Evolutionary conservation across 2,113 vertebrate genomes (phyloP), one percentile per base, ranked within the genome.

Genomic region (Seriola rivoliana): DNA sequence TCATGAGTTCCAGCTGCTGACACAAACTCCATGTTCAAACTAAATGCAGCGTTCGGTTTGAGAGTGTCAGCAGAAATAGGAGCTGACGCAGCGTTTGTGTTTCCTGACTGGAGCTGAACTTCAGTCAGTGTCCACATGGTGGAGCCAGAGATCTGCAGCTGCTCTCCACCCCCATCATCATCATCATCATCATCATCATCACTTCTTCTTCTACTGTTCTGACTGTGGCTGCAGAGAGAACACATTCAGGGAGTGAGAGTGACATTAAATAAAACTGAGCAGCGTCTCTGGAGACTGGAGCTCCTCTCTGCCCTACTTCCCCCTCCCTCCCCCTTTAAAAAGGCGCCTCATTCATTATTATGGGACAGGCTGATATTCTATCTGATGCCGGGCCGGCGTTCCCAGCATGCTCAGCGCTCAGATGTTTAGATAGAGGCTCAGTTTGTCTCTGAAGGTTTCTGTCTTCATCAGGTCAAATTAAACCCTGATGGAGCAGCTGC

Each of bases 61-160:
- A 68, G 13, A 32, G 16, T 1, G 29, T 87, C 85, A 83, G 82
- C 80, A 90, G 59, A 78, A 90, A 87, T 23, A 0, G 3, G 3
- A 71, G 66, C 70, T 81, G 80, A 83, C 1, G 11, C 58, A 52
- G 67, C 62, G 0, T 38, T 75, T 50, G 29, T 25, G 5, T 1
- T n/a, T 19, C 52, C 12, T 48, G 65, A 54, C 36, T 50, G 40
- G 21, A 25, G 57, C 58, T 81, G 75, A 52, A 78, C 78, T 82
- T 65, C 60, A 42, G 10, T 8, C 21, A 0, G 10, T 4, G 8
- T 13, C 84, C 93, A 91, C 85, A 71, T 4, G 87, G 64, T 44
- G 89, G 91, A 68, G 87, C 70, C 84, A 87, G 66, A 80, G 81
- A 73, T 62, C 83, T 50, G n/a, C 71, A 34, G 32, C 40, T 17